phyloP scores from a whole-genome alignment of 2,797 vertebrate species.

The Luscinia luscinia region DNA sequence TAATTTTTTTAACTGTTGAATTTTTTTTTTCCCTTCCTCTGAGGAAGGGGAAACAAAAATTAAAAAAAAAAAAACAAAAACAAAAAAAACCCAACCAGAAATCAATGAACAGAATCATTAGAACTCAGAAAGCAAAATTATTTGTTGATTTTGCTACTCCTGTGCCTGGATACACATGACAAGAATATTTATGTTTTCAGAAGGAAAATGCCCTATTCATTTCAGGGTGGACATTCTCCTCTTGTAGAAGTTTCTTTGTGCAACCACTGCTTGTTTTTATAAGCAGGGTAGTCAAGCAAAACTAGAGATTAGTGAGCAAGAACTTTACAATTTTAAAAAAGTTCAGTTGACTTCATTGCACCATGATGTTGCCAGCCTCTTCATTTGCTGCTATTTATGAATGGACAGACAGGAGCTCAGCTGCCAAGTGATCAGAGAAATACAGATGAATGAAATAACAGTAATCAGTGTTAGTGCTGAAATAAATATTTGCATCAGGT shows the following conservation, averaged over 20 bases:
- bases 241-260: neutral
- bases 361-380: neutral
- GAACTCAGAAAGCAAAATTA: neutral
- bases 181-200: neutral
- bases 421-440: neutral
- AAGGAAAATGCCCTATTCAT: neutral
- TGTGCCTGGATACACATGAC: neutral
- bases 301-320: neutral
- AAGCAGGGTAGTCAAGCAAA: neutral
- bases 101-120: rapidly evolving
- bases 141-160: neutral
- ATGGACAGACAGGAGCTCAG: neutral
- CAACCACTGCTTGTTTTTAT: neutral
- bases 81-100: rapidly evolving
- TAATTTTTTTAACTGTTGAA: neutral
- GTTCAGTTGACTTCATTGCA: neutral
- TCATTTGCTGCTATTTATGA: neutral
- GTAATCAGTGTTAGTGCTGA: neutral
- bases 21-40: neutral
- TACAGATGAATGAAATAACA: neutral
- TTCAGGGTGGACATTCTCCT: neutral
- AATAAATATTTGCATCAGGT: conserved; percentile 16
- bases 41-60: neutral
- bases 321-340: neutral
- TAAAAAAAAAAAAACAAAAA: neutral